Percentiles rank a stretch among this genome's conserved stretches.
phyloP scores from a whole-genome alignment of 2,797 vertebrate species.

The Tolypeutes matacus region DNA sequence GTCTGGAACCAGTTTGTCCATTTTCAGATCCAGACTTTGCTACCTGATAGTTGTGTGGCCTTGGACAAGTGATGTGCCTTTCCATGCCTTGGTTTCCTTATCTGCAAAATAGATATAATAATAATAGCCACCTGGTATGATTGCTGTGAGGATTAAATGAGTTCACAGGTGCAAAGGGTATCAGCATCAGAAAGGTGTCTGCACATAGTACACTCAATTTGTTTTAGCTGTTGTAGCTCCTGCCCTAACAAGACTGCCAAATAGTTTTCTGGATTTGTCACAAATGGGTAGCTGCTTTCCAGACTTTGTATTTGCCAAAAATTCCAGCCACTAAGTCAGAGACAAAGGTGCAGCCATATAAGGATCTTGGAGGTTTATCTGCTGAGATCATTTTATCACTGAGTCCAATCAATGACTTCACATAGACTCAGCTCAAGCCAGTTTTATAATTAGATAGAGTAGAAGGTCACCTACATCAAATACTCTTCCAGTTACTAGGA shows the following conservation, averaged over 20 bases:
- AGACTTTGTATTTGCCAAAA: constrained; percentile 1
- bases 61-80: not conserved
- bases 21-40: constrained; percentile 31
- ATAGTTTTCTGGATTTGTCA: not conserved
- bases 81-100: not conserved
- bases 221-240: not conserved
- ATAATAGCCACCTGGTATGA: not conserved
- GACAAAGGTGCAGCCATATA: not conserved
- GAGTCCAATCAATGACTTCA: constrained; percentile 35
- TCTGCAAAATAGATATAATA: not conserved
- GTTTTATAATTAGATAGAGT: constrained; percentile 43
- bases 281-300: not conserved
- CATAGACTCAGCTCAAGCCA: constrained; percentile 41
- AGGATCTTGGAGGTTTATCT: not conserved
- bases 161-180: not conserved
- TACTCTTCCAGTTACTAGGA: not conserved
- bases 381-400: constrained; percentile 56
- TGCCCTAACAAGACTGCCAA: not conserved
- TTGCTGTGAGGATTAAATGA: not conserved
- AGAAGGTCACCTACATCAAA: not conserved
- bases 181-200: not conserved
- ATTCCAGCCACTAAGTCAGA: constrained; percentile 48
- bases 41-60: not conserved
- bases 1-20: not conserved
- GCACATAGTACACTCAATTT: not conserved